Evolutionary conservation across 2,113 vertebrate genomes (phyloP), one percentile per base, ranked within the genome.

Genomic region (Maccullochella peelii): DNA sequence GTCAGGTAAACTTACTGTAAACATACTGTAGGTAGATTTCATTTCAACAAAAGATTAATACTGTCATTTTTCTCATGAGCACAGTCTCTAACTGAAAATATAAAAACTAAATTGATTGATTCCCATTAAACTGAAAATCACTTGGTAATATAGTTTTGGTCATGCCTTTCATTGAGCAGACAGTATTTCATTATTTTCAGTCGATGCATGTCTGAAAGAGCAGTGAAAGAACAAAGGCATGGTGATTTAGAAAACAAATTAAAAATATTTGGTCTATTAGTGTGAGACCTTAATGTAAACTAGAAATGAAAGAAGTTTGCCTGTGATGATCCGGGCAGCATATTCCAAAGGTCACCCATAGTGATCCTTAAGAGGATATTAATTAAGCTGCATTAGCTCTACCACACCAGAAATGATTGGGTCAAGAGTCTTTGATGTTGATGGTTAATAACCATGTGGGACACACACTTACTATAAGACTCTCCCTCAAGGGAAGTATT

Each of bases 351-450:
- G 94, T 94, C 91, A 93, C 81, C 86, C 59, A 61, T 71, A 62
- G 70, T 88, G 81, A 88, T 84, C 86, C 84, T 85, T 91, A 89
- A 92, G 88, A 92, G 91, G 90, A 94, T 93, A 93, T 93, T 88
- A 94, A 95, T 94, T 94, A 91, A 93, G 89, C 89, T 84, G 80
- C 77, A 94, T 93, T 93, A 93, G 80, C 84, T 74, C 73, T 67
- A 86, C 86, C 83, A 83, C 71, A 89, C 75, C 76, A 86, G 77
- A 88, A 86, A 88, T 88, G 77, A 94, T 50, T 86, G 86, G 93
- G 90, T 94, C 94, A 95, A 90, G 85, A 91, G 90, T 86, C 89
- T 89, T 90, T 92, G 87, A 89, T 93, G 91, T 95, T 90, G 92
- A 89, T 85, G 86, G 85, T 89, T 91, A 88, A 94, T 91, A 89